A percentile compares a stretch with the other conserved stretches of the same genome.
Conservation (phyloP, 2,888 invertebrate species). For the Carpatolechia fugitivella region DNA sequence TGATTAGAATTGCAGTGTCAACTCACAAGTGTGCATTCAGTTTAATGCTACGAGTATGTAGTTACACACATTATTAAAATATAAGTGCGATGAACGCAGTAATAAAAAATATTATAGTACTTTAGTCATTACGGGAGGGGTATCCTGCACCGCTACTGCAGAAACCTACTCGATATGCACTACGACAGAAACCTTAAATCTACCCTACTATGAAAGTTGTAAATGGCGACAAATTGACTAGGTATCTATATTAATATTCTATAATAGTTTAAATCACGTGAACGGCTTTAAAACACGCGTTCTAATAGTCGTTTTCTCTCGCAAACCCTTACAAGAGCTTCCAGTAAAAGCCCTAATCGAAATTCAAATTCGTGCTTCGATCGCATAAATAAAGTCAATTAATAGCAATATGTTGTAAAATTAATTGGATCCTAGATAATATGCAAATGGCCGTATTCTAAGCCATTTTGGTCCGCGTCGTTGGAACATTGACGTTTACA, state of each 20-base stretch:
- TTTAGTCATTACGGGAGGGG: too few species aligned
- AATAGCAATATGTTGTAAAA: conserved; percentile 61
- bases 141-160: too few species aligned
- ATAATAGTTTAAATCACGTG: conserved; percentile 9
- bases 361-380: conserved; percentile 36
- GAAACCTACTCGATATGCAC: too few species aligned
- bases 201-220: neutral
- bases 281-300: neutral
- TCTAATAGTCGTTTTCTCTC: neutral
- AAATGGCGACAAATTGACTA: neutral
- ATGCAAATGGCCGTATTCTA: conserved; percentile 46
- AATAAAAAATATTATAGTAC: too few species aligned
- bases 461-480: neutral
- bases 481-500: neutral
- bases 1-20: neutral
- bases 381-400: conserved; percentile 49
- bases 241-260: neutral
- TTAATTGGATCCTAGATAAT: conserved; percentile 62
- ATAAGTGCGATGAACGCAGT: too few species aligned
- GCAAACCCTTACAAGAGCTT: neutral
- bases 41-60: too few species aligned
- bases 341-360: conserved; percentile 11
- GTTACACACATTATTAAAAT: too few species aligned
- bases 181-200: too few species aligned
- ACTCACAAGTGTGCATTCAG: neutral